phyloP scores from a whole-genome alignment of 2,797 vertebrate species.

The Percopsis omiscomaycus region DNA sequence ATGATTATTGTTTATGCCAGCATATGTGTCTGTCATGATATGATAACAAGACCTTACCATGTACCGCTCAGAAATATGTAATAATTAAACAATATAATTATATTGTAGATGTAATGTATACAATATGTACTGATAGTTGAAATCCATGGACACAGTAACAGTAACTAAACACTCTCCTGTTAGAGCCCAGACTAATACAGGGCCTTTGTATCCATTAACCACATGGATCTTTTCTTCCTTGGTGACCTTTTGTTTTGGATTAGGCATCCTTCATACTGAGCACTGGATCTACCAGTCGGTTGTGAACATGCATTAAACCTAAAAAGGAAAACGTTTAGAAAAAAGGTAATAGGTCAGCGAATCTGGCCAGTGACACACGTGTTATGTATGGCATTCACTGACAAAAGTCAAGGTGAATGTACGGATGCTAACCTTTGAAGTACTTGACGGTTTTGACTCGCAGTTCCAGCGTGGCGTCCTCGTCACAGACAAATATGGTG shows the following conservation, averaged over 20 bases:
- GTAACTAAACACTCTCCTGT: neutral
- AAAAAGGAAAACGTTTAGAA: constrained; percentile 10
- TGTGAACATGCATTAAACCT: constrained; percentile 95
- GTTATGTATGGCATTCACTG: no score
- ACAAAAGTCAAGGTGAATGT: neutral
- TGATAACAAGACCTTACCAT: neutral
- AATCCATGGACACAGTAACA: neutral
- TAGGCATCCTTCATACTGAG: constrained; percentile 66
- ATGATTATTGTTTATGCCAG: neutral
- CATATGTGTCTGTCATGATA: neutral
- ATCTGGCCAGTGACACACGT: neutral
- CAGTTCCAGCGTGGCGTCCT: constrained; percentile 93
- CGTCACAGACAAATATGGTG: constrained; percentile 90
- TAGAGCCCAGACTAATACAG: neutral
- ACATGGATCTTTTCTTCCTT: neutral
- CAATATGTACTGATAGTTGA: neutral
- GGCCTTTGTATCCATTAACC: constrained; percentile 4
- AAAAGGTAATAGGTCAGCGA: neutral
- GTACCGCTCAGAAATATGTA: neutral
- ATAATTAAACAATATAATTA: neutral
- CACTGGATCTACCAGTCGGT: constrained; percentile 89
- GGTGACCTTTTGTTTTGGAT: neutral
- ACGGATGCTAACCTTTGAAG: constrained; percentile 84
- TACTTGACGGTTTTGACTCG: constrained; percentile 93
- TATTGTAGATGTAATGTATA: neutral